Evolutionary conservation across 2,113 vertebrate genomes (phyloP).

Genomic region (Diadophis punctatus): DNA sequence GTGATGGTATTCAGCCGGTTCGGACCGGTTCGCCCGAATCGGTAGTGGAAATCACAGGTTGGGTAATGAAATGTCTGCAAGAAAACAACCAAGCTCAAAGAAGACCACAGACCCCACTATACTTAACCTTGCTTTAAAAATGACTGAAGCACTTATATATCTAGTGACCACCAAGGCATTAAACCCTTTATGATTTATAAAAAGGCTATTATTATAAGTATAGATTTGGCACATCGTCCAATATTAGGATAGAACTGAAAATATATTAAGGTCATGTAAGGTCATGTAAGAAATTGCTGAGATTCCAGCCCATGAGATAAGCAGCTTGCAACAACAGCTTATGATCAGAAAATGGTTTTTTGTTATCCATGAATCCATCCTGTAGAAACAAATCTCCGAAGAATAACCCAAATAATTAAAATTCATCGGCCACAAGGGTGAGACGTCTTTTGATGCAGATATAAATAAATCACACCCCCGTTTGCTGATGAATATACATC

Average conservation of each 20-base stretch:
- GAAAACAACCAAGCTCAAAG: too few species aligned
- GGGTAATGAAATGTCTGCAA: too few species aligned
- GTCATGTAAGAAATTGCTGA: neutral
- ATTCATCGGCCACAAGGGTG: too few species aligned
- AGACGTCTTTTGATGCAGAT: fast-evolving
- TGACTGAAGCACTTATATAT: conserved; percentile 30
- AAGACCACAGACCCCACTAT: too few species aligned
- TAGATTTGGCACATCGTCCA: neutral
- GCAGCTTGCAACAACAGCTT: neutral
- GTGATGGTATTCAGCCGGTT: too few species aligned
- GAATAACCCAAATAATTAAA: neutral
- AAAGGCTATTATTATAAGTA: neutral
- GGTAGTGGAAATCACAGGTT: too few species aligned
- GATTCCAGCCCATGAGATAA: neutral
- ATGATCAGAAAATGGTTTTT: neutral
- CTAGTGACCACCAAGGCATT: neutral
- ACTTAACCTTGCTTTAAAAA: neutral
- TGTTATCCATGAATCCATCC: neutral
- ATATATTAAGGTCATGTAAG: neutral
- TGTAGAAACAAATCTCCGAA: neutral
- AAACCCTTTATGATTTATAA: neutral
- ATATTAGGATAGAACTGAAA: neutral
- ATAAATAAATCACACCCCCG: neutral
- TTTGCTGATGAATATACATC: fast-evolving
- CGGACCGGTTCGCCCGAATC: too few species aligned